A percentile compares a stretch with the other conserved stretches of the same genome.
Evolutionary conservation across 2,113 vertebrate genomes (phyloP).

Genomic region (Ptychochromis oligacanthus): DNA sequence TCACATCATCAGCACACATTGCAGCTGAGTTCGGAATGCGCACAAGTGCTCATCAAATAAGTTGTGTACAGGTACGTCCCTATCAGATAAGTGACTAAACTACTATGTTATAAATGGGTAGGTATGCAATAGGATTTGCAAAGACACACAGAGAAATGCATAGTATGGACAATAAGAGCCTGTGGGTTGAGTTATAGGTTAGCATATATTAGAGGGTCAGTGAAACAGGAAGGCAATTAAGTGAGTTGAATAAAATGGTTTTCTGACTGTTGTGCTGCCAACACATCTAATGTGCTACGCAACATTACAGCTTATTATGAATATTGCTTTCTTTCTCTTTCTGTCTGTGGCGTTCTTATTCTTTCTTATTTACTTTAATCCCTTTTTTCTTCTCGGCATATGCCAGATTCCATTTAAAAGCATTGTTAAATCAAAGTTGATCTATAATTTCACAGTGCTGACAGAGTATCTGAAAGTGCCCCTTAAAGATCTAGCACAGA

Average conservation of each 20-base stretch:
- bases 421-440: not conserved
- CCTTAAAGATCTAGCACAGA: slow-evolving; percentile 3
- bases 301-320: not conserved
- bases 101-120: too few species aligned
- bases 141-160: not conserved
- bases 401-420: not conserved
- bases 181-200: slow-evolving; percentile 20
- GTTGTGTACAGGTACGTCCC: not conserved
- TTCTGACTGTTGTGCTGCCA: not conserved
- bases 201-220: not conserved
- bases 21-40: not conserved
- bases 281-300: not conserved
- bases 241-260: slow-evolving; percentile 14
- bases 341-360: not conserved
- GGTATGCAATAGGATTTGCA: not conserved
- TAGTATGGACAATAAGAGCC: not conserved
- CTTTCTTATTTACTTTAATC: not conserved
- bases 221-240: slow-evolving; percentile 37
- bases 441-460: slow-evolving; percentile 8
- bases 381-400: not conserved
- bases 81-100: not conserved
- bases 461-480: slow-evolving; percentile 18
- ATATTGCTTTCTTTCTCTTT: slow-evolving; percentile 5
- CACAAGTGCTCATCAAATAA: not conserved
- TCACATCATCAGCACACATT: not conserved